Evolutionary conservation across 2,797 vertebrate genomes (phyloP), one percentile per base, ranked within the genome.

Genomic region (Lacerta bilineata): DNA sequence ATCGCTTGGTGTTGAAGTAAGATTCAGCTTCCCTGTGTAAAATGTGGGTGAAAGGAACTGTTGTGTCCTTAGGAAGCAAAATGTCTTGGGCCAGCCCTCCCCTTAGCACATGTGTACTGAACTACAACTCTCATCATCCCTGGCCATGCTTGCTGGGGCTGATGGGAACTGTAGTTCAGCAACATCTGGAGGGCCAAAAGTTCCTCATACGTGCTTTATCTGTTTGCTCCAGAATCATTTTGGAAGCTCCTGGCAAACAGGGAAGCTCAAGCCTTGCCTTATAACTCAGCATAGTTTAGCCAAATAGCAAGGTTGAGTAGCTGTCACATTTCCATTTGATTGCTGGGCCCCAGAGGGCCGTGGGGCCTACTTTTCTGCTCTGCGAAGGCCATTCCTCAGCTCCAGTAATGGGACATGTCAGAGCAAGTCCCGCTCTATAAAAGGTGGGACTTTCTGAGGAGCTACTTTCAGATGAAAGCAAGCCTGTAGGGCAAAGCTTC

Each of bases 401-500:
- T 90, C 69, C 0, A 0, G 15, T 27, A 27, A 0, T 2, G 0
- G 43, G 87, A 90, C 90, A 0, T 88, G 95, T 85, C 1, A 0
- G 83, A 84, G 89, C 95, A 90, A 81, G 88, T 39, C 75, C 78
- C 55, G 71, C 0, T 1, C n/a, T 64, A 2, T n/a, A 0, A 75
- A 90, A 93, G 85, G 90, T 50, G 91, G 84, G 83, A 74, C 87
- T 41, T 88, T 1, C 0, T 64, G 15, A 87, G 41, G 90, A 92
- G 86, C 91, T 90, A 2, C 89, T 80, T 77, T 20, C 83, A n/a
- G 91, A 94, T 83, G 80, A 92, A 92, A 95, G 86, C 75, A 88
- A 86, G 84, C 90, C 95, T 90, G 93, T 68, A 90, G 43, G 93
- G 94, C 89, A 83, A 85, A 43, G n/a, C 87, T 76, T 91, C 89